Evolutionary conservation across 2,888 invertebrate species (phyloP).

Genomic region (Synanthedon myopaeformis): DNA sequence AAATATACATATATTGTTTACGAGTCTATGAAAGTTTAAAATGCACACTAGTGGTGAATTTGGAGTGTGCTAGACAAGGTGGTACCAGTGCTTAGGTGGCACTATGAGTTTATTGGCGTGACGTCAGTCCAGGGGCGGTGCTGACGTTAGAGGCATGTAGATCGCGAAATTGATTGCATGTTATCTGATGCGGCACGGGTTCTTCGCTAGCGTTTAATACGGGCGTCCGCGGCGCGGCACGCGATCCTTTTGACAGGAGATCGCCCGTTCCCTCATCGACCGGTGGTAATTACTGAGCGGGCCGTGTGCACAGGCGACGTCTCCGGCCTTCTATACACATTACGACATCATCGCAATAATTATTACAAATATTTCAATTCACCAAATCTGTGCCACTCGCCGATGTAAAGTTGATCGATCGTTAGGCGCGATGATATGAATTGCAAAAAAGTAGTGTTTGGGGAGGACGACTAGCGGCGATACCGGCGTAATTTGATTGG

Average conservation of each 20-base stretch:
- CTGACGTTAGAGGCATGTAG: constrained; percentile 64
- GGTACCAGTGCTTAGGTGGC: constrained; percentile 61
- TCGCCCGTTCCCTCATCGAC: constrained; percentile 41
- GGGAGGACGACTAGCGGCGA: constrained; percentile 28
- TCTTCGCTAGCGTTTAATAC: constrained; percentile 68
- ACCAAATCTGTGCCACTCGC: background rate
- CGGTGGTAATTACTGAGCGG: constrained; percentile 56
- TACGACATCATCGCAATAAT: background rate
- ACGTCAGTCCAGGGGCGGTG: constrained; percentile 63
- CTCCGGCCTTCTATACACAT: constrained; percentile 29
- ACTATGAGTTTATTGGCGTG: constrained; percentile 58
- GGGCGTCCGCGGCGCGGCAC: constrained; percentile 57
- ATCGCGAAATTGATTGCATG: constrained; percentile 70
- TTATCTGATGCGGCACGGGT: constrained; percentile 67
- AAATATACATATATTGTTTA: too few species aligned
- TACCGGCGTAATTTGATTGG: constrained; percentile 57
- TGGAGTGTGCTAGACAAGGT: constrained; percentile 28
- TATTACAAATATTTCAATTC: background rate
- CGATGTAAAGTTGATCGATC: constrained; percentile 2
- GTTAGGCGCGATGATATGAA: too few species aligned
- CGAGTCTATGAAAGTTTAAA: constrained; percentile 4
- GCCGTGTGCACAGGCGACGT: constrained; percentile 61
- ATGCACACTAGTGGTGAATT: constrained; percentile 20
- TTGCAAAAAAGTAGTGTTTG: constrained; percentile 13
- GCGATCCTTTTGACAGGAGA: constrained; percentile 67